A percentile compares a stretch with the other conserved stretches of the same genome.
These are phyloP conservation scores for Opisthograptis luteolata DNA, from an alignment of 2,888 invertebrate genomes.

Conservation along the genomic window DNA sequence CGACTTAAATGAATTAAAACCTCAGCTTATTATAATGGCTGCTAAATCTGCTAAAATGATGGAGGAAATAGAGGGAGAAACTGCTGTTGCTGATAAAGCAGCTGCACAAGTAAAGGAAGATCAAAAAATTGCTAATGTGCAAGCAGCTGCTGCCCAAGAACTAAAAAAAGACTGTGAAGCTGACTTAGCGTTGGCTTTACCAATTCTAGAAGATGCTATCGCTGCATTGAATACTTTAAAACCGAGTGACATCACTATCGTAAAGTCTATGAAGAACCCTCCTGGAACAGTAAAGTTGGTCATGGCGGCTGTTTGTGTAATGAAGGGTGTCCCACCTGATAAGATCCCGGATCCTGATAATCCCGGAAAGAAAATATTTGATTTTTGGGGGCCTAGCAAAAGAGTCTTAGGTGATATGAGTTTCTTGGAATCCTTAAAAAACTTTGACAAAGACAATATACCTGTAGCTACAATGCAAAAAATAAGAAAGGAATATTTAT, in stretches of 20 bases:
- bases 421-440: conserved; percentile 89
- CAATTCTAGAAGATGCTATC: conserved; percentile 90
- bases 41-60: conserved; percentile 90
- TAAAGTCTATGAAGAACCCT: conserved; percentile 95
- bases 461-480: conserved; percentile 88
- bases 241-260: conserved; percentile 92
- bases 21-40: conserved; percentile 89
- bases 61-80: conserved; percentile 90
- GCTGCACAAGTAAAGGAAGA: conserved; percentile 92
- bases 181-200: conserved; percentile 94
- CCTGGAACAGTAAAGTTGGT: conserved; percentile 92
- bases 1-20: conserved; percentile 89
- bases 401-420: conserved; percentile 91
- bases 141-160: conserved; percentile 92
- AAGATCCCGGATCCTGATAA: conserved; percentile 89
- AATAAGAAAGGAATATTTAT: conserved; percentile 89
- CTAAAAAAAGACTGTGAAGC: conserved; percentile 96
- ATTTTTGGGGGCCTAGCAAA: conserved; percentile 95
- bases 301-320: conserved; percentile 96
- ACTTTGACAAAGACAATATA: conserved; percentile 94
- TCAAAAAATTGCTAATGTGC: conserved; percentile 93
- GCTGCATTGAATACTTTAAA: conserved; percentile 93
- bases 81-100: conserved; percentile 90
- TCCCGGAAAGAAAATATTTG: conserved; percentile 87
- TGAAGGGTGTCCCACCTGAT: conserved; percentile 91